Percentiles rank a stretch among this genome's conserved stretches.
These are phyloP conservation scores for Dynastes hyllus DNA, from an alignment of 2,888 invertebrate genomes.

Conservation along the genomic window DNA sequence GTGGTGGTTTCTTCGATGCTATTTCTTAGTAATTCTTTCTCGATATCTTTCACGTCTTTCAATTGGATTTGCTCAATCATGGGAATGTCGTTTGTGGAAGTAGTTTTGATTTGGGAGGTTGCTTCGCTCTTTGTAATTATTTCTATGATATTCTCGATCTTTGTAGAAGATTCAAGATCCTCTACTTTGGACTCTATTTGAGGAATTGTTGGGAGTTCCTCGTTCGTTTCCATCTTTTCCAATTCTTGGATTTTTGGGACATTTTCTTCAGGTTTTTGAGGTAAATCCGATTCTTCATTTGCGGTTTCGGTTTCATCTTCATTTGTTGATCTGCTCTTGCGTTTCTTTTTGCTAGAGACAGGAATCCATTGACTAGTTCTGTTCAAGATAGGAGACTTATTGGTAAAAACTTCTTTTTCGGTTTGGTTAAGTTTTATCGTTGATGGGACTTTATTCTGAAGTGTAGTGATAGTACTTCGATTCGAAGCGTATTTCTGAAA, in stretches of 20 bases:
- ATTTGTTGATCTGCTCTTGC: constrained; percentile 64
- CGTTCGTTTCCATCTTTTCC: background rate
- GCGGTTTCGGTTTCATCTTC: constrained; percentile 55
- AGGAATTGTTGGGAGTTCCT: background rate
- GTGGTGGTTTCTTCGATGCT: constrained; percentile 49
- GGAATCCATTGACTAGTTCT: constrained; percentile 66
- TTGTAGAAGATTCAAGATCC: background rate
- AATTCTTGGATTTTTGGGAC: constrained; percentile 27
- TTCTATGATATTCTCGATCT: constrained; percentile 29
- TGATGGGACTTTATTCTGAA: background rate
- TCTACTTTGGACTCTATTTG: background rate
- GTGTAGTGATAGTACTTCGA: background rate
- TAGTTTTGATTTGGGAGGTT: background rate
- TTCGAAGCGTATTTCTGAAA: constrained; percentile 30
- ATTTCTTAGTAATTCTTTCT: constrained; percentile 57
- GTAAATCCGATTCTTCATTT: constrained; percentile 63
- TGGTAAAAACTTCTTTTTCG: background rate
- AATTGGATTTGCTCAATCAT: constrained; percentile 51
- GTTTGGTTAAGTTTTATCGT: constrained; percentile 30
- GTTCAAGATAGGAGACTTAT: background rate
- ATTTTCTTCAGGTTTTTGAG: constrained; percentile 58
- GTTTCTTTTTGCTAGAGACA: constrained; percentile 68
- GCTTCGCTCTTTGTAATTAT: constrained; percentile 36
- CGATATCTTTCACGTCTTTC: constrained; percentile 61
- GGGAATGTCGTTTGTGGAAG: constrained; percentile 51